phyloP scores from a whole-genome alignment of 2,113 vertebrate species.

The Montifringilla adamsi region DNA sequence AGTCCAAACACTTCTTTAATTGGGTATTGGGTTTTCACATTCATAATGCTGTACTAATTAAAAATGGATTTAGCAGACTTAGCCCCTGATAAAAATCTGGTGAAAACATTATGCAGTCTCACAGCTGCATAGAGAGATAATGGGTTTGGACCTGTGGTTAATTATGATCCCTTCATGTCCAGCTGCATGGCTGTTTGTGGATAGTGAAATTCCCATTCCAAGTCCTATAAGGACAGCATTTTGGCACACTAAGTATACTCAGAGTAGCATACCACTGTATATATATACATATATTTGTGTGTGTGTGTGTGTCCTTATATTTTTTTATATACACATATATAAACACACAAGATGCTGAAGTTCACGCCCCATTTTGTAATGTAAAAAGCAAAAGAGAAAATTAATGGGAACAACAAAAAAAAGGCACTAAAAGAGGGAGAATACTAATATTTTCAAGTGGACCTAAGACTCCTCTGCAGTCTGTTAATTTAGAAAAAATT shows the following conservation, averaged over 20 bases:
- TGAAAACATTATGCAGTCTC: not conserved
- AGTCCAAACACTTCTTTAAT: not conserved
- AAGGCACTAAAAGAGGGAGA: not conserved
- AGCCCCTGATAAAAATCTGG: not conserved
- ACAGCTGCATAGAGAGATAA: not conserved
- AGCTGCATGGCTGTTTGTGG: not conserved
- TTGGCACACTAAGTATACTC: not conserved
- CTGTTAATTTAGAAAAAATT: not conserved
- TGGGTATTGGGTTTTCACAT: not conserved
- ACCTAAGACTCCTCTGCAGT: not conserved
- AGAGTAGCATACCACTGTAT: not conserved
- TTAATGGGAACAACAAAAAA: not conserved
- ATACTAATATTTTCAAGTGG: not conserved
- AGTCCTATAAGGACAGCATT: not conserved
- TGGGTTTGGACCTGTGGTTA: not conserved
- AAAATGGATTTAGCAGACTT: not conserved
- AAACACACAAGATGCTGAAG: not conserved
- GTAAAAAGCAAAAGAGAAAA: not conserved
- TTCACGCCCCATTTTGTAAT: not conserved
- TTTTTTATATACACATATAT: not conserved
- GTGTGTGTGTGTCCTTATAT: not conserved
- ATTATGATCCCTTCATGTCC: not conserved
- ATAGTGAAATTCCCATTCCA: not conserved
- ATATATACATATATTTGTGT: too few species aligned
- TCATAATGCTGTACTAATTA: not conserved